Evolutionary conservation across 1,140 invertebrate genomes (phyloP).

Genomic region (Zaprionus ornatus): DNA sequence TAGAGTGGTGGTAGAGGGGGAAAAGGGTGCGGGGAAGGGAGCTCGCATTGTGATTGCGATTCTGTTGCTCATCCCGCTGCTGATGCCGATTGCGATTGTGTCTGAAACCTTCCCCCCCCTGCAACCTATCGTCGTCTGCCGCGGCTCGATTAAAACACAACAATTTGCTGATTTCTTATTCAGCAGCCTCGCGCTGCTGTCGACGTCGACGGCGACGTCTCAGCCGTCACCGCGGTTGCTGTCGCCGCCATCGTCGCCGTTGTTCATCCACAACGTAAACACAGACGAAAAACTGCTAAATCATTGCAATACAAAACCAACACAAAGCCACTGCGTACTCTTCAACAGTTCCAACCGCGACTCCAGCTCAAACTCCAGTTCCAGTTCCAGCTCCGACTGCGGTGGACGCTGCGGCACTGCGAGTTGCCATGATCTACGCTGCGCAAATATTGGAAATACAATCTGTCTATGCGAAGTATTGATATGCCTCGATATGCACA

Average conservation of each 20-base stretch:
- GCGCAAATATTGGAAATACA: slow-evolving; percentile 82
- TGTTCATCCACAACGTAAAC: slow-evolving; percentile 80
- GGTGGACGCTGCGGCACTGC: slow-evolving; percentile 3
- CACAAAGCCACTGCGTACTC: slow-evolving; percentile 60
- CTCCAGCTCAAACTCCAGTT: neutral
- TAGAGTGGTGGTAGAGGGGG: neutral
- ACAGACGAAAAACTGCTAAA: slow-evolving; percentile 82
- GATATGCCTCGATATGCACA: slow-evolving; percentile 56
- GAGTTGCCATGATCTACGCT: slow-evolving; percentile 50
- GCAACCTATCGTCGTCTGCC: neutral
- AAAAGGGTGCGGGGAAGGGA: neutral
- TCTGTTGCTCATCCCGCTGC: slow-evolving; percentile 11
- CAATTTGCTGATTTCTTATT: slow-evolving; percentile 81
- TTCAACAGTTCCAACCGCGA: slow-evolving; percentile 8
- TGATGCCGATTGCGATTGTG: slow-evolving; percentile 16
- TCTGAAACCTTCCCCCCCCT: neutral
- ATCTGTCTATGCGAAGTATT: slow-evolving; percentile 80
- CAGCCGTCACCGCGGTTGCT: neutral
- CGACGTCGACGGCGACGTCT: neutral
- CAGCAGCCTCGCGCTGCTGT: slow-evolving; percentile 35
- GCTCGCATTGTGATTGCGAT: slow-evolving; percentile 31
- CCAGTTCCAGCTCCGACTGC: neutral
- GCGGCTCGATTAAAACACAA: slow-evolving; percentile 76
- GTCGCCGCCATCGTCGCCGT: slow-evolving; percentile 11
- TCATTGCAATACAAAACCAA: slow-evolving; percentile 82